Base-by-base conservation (phyloP, 2,888 invertebrate species). In the Diaphora mendica region DNA sequence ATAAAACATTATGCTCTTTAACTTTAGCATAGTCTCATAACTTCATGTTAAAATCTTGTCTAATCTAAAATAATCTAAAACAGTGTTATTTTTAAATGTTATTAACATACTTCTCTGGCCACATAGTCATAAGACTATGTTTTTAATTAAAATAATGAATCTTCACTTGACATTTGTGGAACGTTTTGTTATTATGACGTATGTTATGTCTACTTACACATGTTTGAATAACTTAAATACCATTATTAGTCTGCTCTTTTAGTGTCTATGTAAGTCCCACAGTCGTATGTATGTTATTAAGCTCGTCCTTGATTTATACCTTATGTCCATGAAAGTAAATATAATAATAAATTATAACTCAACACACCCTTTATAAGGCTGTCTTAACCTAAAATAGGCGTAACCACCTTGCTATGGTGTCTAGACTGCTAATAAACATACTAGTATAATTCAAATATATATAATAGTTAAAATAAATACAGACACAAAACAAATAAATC, bases 121-220 rank as follows among this genome's bases (percentile, higher is more conserved):
- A 39, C 68, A n/a, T n/a, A 51, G 72, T 68, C 68, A 51, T 62
- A 64, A 64, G 35, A 64, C 39, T 39, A 48, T 23, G 26, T 48
- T 72, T 35, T 68, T 64, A 72, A 68, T 72, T 68, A 68, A 68
- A 68, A 33, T 68, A 39, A 72, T 64, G 68, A 35, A 68, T 68
- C 17, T 15, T 68, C 26, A 30, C 64, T 23, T 42, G 9, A 23
- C 55, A 39, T 64, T 66, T 66, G 51, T 35, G n/a, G 11, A 68
- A 33, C 64, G 17, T 59, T 62, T 44, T 48, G 39, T 44, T 62
- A 23, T 64, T 68, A 39, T 64, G 64, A 48, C 17, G 66, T 20
- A 48, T 30, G 20, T 66, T 66, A 66, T 20, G 26, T 30, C 8
- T 44, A 20, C 2, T 26, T 44, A 30, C 15, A 1, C 59, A 30